Evolutionary conservation across 2,113 vertebrate genomes (phyloP).

Genomic region (Tamias sibiricus): DNA sequence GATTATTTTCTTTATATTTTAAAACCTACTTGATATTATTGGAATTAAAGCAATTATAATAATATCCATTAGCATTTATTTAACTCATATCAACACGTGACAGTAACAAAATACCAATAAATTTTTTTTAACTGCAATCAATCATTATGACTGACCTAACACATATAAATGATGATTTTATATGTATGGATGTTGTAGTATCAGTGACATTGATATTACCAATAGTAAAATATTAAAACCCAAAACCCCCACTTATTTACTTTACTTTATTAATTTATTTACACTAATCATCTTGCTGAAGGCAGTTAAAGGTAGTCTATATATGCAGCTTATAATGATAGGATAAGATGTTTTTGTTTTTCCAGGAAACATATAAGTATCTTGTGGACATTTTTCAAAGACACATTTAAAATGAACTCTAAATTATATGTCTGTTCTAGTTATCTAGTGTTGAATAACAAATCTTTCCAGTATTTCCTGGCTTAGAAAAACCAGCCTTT

Average conservation of each 20-base stretch:
- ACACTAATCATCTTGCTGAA: not conserved
- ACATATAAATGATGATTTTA: slow-evolving; percentile 36
- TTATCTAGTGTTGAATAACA: not conserved
- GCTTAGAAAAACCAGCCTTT: not conserved
- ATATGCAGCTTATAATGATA: not conserved
- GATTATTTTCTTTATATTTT: slow-evolving; percentile 17
- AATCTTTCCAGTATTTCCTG: not conserved
- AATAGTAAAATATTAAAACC: not conserved
- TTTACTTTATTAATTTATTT: slow-evolving; percentile 52
- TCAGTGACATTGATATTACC: not conserved
- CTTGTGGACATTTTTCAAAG: not conserved
- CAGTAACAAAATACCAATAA: slow-evolving; percentile 26
- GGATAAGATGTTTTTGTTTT: not conserved
- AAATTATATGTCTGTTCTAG: not conserved
- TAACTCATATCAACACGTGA: not conserved
- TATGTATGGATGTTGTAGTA: slow-evolving; percentile 54
- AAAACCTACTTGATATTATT: not conserved
- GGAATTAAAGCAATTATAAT: slow-evolving; percentile 17
- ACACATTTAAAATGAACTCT: not conserved
- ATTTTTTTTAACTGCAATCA: slow-evolving; percentile 12
- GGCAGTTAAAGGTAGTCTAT: not conserved
- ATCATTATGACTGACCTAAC: slow-evolving; percentile 48
- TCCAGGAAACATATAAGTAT: not conserved
- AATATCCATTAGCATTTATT: slow-evolving; percentile 34
- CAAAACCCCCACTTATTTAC: not conserved